Conservation (phyloP, 2,888 invertebrate species). For the Endotricha flammealis region DNA sequence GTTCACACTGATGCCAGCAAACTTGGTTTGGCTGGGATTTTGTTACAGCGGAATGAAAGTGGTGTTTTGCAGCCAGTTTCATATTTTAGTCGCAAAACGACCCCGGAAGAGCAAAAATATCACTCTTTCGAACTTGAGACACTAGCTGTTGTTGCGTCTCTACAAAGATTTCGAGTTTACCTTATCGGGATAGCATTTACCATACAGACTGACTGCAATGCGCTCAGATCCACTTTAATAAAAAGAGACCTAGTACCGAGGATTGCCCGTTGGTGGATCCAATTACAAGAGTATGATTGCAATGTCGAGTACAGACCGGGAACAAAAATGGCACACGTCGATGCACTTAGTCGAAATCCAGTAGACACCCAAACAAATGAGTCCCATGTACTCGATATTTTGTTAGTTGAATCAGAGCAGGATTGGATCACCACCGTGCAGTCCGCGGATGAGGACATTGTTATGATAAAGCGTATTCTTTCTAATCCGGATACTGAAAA, state of each 20-base stretch:
- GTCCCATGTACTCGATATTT: conserved; percentile 2
- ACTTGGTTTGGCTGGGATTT: conserved; percentile 7
- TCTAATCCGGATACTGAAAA: conserved; percentile 10
- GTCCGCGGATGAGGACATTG: conserved; percentile 17
- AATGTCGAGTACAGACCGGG: conserved; percentile 20
- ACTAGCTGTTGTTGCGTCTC: conserved; percentile 18
- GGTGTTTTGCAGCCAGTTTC: conserved; percentile 5
- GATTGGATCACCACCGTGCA: conserved; percentile 20
- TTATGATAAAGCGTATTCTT: conserved; percentile 12
- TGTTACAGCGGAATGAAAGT: conserved; percentile 1
- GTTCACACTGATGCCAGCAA: conserved; percentile 12
- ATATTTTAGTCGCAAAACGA: conserved; percentile 17
- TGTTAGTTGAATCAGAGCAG: conserved; percentile 1
- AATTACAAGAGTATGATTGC: conserved; percentile 21
- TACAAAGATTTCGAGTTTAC: conserved; percentile 21
- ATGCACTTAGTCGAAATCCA: conserved; percentile 15
- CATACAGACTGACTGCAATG: conserved; percentile 21
- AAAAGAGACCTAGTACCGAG: conserved; percentile 20
- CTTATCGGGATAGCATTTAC: conserved; percentile 17
- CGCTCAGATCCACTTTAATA: conserved; percentile 15
- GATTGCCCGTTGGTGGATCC: conserved; percentile 22
- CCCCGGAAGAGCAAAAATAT: conserved; percentile 6
- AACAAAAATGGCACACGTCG: conserved; percentile 18
- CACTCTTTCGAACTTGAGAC: conserved; percentile 19
- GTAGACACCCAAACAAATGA: background rate